phyloP scores from a whole-genome alignment of 92 coral and sea anemone genomes.

The Blastomussa wellsi region DNA sequence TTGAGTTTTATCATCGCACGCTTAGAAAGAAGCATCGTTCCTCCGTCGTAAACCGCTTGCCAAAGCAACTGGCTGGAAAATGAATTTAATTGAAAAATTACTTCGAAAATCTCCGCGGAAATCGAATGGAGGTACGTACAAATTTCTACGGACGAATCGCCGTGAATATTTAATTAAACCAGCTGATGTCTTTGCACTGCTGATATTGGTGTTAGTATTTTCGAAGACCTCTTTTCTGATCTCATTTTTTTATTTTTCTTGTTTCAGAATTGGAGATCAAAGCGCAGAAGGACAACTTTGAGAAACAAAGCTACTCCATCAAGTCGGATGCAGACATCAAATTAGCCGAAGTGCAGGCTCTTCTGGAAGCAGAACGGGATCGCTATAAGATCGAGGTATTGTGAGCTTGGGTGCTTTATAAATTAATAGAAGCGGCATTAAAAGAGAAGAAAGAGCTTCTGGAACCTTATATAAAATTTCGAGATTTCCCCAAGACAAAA shows the following conservation, averaged over 20 bases:
- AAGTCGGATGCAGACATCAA: constrained; percentile 64
- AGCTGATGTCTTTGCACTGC: constrained; percentile 5
- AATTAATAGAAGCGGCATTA: not conserved
- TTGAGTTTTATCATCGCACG: not conserved
- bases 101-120: constrained; percentile 46
- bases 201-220: not conserved
- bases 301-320: constrained; percentile 63
- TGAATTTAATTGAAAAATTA: constrained; percentile 63
- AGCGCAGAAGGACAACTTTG: constrained; percentile 74
- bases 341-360: constrained; percentile 71
- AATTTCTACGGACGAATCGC: constrained; percentile 1
- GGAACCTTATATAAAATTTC: not conserved
- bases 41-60: not conserved
- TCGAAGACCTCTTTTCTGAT: constrained; percentile 7
- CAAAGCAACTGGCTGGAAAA: constrained; percentile 18
- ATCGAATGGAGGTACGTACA: constrained; percentile 29
- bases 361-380: constrained; percentile 65
- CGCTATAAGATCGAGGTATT: constrained; percentile 58
- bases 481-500: not conserved
- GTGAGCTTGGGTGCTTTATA: not conserved
- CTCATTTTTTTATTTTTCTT: constrained; percentile 1
- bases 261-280: constrained; percentile 76
- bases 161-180: constrained; percentile 48
- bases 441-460: not conserved
- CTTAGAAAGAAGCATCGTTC: not conserved